Evolutionary conservation across 2,888 invertebrate species (phyloP), one percentile per base, ranked within the genome.

Genomic region (Drosophila acutilabella): DNA sequence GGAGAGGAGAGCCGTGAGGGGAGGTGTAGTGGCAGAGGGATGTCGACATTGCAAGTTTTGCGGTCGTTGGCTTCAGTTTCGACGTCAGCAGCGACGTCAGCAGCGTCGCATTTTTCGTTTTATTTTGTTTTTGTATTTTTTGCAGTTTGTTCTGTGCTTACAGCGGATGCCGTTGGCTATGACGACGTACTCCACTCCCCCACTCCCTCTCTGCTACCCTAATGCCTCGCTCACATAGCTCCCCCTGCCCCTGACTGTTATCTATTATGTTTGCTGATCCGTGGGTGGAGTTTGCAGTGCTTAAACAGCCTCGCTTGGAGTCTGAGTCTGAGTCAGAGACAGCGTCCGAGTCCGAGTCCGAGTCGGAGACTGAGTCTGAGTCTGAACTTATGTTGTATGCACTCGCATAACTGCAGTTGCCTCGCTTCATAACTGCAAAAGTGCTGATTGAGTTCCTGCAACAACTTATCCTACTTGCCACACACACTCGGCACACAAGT

Each of bases 11-110:
- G 11, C 14, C 23, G 40, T 33, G 48, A 36, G 3, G 11, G 33
- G 3, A 8, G 36, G 13, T 33, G 11, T 0, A 11, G 36, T 1
- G 36, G 2, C 4, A 18, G 26, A 33, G 54, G 10, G 13, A 13
- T 13, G 69, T 54, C 59, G 64, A 42, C 70, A 78, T 67, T 78
- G 78, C 78, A 82, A 81, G 72, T 71, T 69, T 88, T 88, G 84
- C 89, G 85, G 85, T 85, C 85, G 85, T 85, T 85, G 85, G 86
- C 86, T 74, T 84, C 58, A 57, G 66, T 65, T 50, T 13, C 57
- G 57, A 44, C 71, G 51, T 60, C 40, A 60, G 40, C 64, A 42
- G 33, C 56, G 57, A 45, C 75, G 60, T 60, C 64, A 50, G 45
- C 64, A 50, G 45, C 65, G 59, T 74, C 57, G 59, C 52, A 65